phyloP scores from a whole-genome alignment of 92 coral and sea anemone species.

The Porites cylindrica region DNA sequence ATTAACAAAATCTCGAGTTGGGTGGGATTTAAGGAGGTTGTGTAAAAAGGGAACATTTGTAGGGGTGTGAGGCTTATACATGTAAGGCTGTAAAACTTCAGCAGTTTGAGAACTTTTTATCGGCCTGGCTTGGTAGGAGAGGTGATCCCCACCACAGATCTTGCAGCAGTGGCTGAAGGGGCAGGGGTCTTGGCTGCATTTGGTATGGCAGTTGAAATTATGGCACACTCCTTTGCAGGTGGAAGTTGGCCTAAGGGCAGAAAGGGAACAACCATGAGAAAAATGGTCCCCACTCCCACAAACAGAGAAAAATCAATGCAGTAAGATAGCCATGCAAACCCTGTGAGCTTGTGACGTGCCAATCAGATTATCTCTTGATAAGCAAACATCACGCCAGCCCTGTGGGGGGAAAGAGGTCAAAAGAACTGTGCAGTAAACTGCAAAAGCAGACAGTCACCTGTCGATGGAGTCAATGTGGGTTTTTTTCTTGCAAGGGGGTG shows the following conservation, averaged over 20 bases:
- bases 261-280: background rate
- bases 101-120: too few relatives aligned
- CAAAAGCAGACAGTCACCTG: background rate
- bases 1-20: too few relatives aligned
- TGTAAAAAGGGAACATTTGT: too few relatives aligned
- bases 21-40: too few relatives aligned
- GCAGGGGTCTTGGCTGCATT: too few relatives aligned
- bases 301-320: background rate
- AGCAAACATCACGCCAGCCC: background rate
- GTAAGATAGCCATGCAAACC: constrained; percentile 2
- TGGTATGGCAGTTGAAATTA: too few relatives aligned
- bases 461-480: background rate
- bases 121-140: too few relatives aligned
- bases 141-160: too few relatives aligned
- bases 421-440: background rate
- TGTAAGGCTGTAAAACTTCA: too few relatives aligned
- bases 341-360: background rate
- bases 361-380: background rate
- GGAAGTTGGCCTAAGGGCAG: background rate
- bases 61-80: too few relatives aligned
- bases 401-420: background rate
- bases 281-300: constrained; percentile 2
- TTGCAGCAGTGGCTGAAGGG: too few relatives aligned
- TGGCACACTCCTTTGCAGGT: background rate
- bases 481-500: background rate